These are phyloP conservation scores for Temnothorax longispinosus DNA, from an alignment of 1,140 invertebrate genomes.

Conservation along the genomic window DNA sequence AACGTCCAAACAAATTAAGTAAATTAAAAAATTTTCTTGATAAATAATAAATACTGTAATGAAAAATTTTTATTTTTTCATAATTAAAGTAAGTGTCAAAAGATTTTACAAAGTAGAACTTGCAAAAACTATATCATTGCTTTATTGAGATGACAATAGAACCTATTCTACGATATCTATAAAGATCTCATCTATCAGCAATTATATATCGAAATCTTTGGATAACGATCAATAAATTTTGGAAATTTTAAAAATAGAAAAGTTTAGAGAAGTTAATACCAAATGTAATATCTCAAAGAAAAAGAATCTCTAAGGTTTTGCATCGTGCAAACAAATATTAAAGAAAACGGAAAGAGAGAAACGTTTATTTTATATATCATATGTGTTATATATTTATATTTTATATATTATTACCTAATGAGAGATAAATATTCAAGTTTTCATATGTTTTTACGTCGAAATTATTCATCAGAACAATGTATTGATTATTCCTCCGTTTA, in stretches of 20 bases:
- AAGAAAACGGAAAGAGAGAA: not conserved
- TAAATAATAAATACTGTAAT: not conserved
- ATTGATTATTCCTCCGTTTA: constrained; percentile 19
- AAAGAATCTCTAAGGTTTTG: not conserved
- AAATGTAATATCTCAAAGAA: not conserved
- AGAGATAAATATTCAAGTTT: not conserved
- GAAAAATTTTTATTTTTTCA: not conserved
- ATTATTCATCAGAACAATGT: constrained; percentile 4
- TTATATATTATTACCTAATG: not conserved
- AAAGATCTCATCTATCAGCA: not conserved
- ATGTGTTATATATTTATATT: not conserved
- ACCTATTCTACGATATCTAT: not conserved
- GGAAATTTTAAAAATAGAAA: not conserved
- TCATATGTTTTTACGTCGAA: not conserved
- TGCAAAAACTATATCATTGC: not conserved
- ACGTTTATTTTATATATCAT: not conserved
- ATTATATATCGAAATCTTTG: not conserved
- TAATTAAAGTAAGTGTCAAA: not conserved
- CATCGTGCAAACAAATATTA: not conserved
- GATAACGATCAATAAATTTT: not conserved
- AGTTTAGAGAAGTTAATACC: not conserved
- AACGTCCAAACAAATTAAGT: not conserved
- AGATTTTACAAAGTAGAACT: not conserved
- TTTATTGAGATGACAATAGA: not conserved
- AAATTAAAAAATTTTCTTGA: not conserved